Evolutionary conservation across 2,113 vertebrate species (phyloP).

Genomic region (Heliornis fulica): DNA sequence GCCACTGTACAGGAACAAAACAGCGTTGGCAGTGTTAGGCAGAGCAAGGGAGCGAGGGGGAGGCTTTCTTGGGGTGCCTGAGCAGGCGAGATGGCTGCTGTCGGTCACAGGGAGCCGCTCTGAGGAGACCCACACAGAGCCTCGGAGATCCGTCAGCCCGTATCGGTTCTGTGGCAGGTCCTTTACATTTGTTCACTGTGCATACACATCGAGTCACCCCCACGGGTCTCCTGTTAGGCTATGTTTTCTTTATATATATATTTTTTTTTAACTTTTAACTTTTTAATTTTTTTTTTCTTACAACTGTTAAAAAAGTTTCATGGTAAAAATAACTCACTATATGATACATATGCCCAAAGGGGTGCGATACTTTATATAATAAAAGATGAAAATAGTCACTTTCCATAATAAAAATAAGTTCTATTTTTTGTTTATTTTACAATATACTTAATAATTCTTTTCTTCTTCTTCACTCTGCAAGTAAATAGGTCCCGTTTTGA

Average conservation of each 20-base stretch:
- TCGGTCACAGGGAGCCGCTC: not conserved
- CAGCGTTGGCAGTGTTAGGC: not conserved
- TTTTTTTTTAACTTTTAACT: constrained; percentile 61
- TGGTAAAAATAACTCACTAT: constrained; percentile 93
- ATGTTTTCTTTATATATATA: constrained; percentile 63
- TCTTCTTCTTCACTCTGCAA: constrained; percentile 78
- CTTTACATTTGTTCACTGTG: constrained; percentile 20
- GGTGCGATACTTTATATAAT: constrained; percentile 88
- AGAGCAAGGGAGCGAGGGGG: constrained; percentile 13
- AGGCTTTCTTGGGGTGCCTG: not conserved
- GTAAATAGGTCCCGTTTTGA: constrained; percentile 71
- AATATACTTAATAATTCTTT: constrained; percentile 95
- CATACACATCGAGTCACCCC: constrained; percentile 5
- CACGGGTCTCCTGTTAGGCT: constrained; percentile 55
- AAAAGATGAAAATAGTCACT: constrained; percentile 90
- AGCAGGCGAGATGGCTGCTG: not conserved
- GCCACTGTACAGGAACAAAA: constrained; percentile 23
- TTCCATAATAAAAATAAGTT: constrained; percentile 99
- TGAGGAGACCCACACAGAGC: not conserved
- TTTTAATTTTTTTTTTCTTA: constrained; percentile 73
- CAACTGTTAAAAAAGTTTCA: constrained; percentile 82
- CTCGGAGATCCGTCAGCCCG: not conserved
- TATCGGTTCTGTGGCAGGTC: not conserved
- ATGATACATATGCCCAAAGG: constrained; percentile 86
- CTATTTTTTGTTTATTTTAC: constrained; percentile 99